Evolutionary conservation across 2,888 invertebrate genomes (phyloP).

Genomic region (Eupithecia subfuscata): DNA sequence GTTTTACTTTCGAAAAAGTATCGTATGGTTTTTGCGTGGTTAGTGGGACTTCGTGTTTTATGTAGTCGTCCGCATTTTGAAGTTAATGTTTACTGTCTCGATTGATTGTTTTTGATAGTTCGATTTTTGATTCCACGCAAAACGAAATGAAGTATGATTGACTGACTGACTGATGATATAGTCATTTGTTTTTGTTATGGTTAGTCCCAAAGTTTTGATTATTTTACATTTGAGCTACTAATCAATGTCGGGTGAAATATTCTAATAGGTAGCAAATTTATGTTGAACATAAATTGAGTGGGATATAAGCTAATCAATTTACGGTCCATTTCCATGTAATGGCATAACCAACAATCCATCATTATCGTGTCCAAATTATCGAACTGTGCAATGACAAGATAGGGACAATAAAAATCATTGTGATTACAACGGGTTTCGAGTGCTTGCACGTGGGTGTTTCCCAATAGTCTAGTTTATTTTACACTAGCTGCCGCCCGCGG

Average conservation of each 20-base stretch:
- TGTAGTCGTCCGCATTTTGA: background rate
- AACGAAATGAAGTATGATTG: background rate
- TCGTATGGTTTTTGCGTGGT: background rate
- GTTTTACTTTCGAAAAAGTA: background rate
- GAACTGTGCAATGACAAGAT: slow-evolving; percentile 55
- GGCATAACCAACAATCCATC: slow-evolving; percentile 52
- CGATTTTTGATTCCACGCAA: background rate
- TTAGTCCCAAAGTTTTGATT: background rate
- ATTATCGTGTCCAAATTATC: slow-evolving; percentile 54
- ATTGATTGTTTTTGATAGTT: background rate
- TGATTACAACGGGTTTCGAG: background rate
- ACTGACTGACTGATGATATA: background rate
- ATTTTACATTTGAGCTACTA: background rate
- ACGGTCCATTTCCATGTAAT: slow-evolving; percentile 30
- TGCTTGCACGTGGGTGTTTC: background rate
- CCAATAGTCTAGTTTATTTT: background rate
- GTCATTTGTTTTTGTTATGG: background rate
- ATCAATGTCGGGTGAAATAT: background rate
- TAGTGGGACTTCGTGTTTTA: background rate
- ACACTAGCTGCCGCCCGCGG: too few species aligned
- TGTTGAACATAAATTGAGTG: background rate
- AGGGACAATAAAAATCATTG: slow-evolving; percentile 46
- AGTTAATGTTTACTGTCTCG: background rate
- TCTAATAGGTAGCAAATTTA: background rate
- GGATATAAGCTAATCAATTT: slow-evolving; percentile 26